Evolutionary conservation across 2,113 vertebrate species (phyloP).

Genomic region (Casuarius casuarius): DNA sequence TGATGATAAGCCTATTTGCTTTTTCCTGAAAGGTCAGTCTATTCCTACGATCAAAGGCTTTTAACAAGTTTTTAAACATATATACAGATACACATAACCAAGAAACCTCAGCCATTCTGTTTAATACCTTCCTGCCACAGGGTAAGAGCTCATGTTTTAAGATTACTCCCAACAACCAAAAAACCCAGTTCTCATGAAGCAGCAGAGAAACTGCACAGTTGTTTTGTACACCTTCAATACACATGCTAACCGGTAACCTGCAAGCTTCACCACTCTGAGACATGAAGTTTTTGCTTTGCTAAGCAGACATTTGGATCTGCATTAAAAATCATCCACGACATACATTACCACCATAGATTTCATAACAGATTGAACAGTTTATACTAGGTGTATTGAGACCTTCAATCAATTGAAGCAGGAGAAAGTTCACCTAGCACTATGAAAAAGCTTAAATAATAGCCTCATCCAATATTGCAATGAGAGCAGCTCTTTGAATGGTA

Average conservation of each 20-base stretch:
- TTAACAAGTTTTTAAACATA: not conserved
- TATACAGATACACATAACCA: not conserved
- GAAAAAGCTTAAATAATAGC: not conserved
- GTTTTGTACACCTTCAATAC: not conserved
- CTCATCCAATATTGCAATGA: not conserved
- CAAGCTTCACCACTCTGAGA: fast-evolving
- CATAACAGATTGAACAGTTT: not conserved
- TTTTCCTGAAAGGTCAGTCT: not conserved
- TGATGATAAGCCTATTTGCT: not conserved
- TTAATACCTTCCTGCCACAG: not conserved
- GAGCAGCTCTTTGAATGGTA: not conserved
- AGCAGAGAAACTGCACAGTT: not conserved
- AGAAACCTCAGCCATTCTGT: not conserved
- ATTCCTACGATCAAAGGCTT: not conserved
- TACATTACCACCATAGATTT: not conserved
- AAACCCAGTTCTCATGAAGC: not conserved
- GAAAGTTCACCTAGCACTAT: not conserved
- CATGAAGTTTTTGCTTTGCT: fast-evolving
- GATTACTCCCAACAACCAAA: not conserved
- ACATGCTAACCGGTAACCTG: not conserved
- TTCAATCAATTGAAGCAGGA: not conserved
- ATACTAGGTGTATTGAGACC: not conserved
- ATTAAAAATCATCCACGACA: not conserved
- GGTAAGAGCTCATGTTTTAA: not conserved
- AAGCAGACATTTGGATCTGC: not conserved